phyloP scores from a whole-genome alignment of 2,888 invertebrate species.

The Oegoconia quadripuncta region DNA sequence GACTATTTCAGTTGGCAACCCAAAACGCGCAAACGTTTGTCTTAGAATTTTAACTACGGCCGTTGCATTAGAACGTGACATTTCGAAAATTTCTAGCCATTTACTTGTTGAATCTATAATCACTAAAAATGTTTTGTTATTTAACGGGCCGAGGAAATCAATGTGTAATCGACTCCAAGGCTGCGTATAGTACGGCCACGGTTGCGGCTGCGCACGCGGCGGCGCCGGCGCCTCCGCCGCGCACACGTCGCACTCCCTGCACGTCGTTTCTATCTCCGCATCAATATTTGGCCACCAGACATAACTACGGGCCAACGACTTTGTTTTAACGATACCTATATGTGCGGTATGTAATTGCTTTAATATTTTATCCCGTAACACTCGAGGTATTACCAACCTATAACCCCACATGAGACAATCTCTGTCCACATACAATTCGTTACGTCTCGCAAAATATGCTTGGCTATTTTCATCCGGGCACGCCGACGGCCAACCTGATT shows the following conservation, averaged over 20 bases:
- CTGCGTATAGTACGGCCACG: conserved; percentile 3
- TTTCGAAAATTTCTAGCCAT: conserved; percentile 21
- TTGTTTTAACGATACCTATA: conserved; percentile 17
- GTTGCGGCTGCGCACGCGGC: not conserved
- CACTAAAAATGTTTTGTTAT: not conserved
- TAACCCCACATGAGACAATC: conserved; percentile 8
- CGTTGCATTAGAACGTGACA: conserved; percentile 7
- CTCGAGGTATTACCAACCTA: conserved; percentile 16
- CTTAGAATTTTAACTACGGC: conserved; percentile 15
- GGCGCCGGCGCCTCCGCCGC: conserved; percentile 3
- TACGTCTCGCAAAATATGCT: conserved; percentile 1
- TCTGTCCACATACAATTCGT: conserved; percentile 4
- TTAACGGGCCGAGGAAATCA: not conserved
- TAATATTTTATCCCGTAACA: conserved; percentile 9
- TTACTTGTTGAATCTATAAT: conserved; percentile 15
- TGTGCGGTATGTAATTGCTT: conserved; percentile 19
- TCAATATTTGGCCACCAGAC: conserved; percentile 12
- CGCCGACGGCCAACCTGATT: conserved; percentile 1
- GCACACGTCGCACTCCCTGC: conserved; percentile 1
- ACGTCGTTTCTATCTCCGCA: conserved; percentile 7
- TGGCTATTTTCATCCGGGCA: not conserved
- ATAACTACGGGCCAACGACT: conserved; percentile 18
- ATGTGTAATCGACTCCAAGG: not conserved
- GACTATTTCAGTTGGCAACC: conserved; percentile 14
- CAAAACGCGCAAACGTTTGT: conserved; percentile 14